Percentiles rank a stretch among this genome's conserved stretches.
phyloP scores from a whole-genome alignment of 2,888 invertebrate species.

The Drosophila barbarae region DNA sequence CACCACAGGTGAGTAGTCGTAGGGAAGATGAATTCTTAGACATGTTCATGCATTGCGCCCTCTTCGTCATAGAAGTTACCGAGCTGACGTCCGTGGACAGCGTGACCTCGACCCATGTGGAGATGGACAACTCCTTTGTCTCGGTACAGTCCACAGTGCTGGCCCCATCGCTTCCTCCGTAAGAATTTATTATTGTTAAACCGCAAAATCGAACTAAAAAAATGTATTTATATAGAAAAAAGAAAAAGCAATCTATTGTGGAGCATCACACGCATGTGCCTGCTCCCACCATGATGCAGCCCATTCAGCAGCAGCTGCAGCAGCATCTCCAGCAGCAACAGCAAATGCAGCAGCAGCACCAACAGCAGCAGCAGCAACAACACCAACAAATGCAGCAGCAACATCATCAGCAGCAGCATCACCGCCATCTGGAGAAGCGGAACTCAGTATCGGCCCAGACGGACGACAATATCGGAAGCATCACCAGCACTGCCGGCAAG shows the following conservation, averaged over 20 bases:
- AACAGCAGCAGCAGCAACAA: conserved; percentile 52
- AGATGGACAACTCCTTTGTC: conserved; percentile 80
- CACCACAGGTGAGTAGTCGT: conserved; percentile 75
- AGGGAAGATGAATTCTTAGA: neutral
- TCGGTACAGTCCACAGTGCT: conserved; percentile 76
- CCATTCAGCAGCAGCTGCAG: conserved; percentile 59
- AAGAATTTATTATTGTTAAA: conserved; percentile 34
- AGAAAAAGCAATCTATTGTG: conserved; percentile 63
- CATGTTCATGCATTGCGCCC: conserved; percentile 42
- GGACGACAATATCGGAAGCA: conserved; percentile 72
- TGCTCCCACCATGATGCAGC: conserved; percentile 56
- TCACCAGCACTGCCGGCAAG: conserved; percentile 69
- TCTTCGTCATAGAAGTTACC: conserved; percentile 82
- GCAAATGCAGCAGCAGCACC: conserved; percentile 46
- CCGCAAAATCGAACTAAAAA: too few species aligned
- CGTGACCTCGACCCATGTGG: conserved; percentile 84
- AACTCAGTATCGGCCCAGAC: conserved; percentile 79
- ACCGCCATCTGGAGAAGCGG: conserved; percentile 75
- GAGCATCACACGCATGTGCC: conserved; percentile 53
- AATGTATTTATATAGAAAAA: conserved; percentile 62
- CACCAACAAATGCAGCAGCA: conserved; percentile 53
- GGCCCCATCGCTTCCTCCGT: conserved; percentile 76
- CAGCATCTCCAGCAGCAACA: conserved; percentile 46
- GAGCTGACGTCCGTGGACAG: conserved; percentile 88
- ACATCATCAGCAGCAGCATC: conserved; percentile 69